Percentiles rank a stretch among this genome's conserved stretches.
Conservation (phyloP, 2,797 vertebrate genomes). For the Pseudomugil gertrudae region DNA sequence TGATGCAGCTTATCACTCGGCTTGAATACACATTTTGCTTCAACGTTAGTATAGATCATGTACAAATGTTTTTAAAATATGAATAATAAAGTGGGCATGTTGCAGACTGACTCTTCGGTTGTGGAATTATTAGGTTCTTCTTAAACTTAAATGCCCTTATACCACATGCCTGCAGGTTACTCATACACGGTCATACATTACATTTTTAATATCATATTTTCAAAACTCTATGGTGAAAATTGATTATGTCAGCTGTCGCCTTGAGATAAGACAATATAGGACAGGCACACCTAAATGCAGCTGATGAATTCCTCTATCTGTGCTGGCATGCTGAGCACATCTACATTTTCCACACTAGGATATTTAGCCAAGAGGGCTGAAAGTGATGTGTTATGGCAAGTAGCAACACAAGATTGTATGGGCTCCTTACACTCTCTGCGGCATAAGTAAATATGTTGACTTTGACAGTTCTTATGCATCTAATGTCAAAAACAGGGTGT, state of each 20-base stretch:
- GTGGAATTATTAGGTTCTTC: neutral
- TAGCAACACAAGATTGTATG: conserved; percentile 5
- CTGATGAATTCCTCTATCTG: conserved; percentile 62
- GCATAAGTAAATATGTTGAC: neutral
- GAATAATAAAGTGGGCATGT: neutral
- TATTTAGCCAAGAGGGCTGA: conserved; percentile 16
- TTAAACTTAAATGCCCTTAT: neutral
- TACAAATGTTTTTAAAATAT: no score
- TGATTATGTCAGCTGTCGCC: conserved; percentile 12
- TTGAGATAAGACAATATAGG: conserved; percentile 27
- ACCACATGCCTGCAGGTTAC: conserved; percentile 3
- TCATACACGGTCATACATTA: conserved; percentile 12
- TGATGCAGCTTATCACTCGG: neutral
- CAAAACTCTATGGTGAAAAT: conserved; percentile 2
- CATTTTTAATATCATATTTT: conserved; percentile 9
- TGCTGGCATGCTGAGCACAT: conserved; percentile 50
- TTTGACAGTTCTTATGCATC: neutral
- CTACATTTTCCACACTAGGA: conserved; percentile 17
- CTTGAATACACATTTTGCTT: no score
- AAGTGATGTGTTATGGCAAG: conserved; percentile 35
- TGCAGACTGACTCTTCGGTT: neutral
- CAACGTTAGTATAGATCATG: no score
- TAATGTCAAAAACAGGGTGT: conserved; percentile 1
- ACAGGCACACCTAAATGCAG: conserved; percentile 27
- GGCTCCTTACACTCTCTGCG: neutral